Evolutionary conservation across 2,113 vertebrate genomes (phyloP).

Genomic region (Falcunculus frontatus): DNA sequence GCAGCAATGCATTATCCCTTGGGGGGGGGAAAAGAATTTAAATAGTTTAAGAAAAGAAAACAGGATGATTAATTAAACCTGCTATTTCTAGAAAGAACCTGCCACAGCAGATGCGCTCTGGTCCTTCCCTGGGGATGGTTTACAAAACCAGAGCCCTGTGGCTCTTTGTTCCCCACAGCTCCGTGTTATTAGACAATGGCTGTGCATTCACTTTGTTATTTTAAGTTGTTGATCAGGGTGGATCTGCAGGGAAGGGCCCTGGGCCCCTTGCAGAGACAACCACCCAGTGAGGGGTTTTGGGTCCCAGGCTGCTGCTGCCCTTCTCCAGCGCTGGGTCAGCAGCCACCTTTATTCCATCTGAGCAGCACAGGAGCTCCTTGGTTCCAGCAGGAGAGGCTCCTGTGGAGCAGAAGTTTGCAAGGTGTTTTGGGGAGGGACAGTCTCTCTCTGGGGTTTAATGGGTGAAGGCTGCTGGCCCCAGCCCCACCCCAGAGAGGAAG

Average conservation of each 20-base stretch:
- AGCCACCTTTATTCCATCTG: background rate
- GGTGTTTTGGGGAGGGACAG: background rate
- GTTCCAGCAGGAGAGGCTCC: background rate
- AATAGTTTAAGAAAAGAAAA: conserved; percentile 35
- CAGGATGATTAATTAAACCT: conserved; percentile 56
- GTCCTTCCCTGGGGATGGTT: background rate
- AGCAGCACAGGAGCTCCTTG: background rate
- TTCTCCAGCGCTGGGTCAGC: background rate
- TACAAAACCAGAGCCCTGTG: background rate
- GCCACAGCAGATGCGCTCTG: background rate
- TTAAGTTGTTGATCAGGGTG: background rate
- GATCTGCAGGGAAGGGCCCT: background rate
- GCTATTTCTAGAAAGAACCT: conserved; percentile 40
- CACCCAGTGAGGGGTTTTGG: background rate
- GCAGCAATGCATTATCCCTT: conserved; percentile 49
- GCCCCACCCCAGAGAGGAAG: background rate
- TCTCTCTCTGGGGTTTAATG: background rate
- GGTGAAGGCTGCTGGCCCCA: background rate
- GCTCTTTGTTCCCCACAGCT: background rate
- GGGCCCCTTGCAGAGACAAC: background rate
- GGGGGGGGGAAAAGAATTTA: background rate
- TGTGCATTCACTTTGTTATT: background rate
- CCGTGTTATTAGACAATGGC: background rate
- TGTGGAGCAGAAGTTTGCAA: background rate
- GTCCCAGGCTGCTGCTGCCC: background rate